Evolutionary conservation across 2,888 invertebrate species (phyloP), one percentile per base, ranked within the genome.

Genomic region (Agrilus cyanescens): DNA sequence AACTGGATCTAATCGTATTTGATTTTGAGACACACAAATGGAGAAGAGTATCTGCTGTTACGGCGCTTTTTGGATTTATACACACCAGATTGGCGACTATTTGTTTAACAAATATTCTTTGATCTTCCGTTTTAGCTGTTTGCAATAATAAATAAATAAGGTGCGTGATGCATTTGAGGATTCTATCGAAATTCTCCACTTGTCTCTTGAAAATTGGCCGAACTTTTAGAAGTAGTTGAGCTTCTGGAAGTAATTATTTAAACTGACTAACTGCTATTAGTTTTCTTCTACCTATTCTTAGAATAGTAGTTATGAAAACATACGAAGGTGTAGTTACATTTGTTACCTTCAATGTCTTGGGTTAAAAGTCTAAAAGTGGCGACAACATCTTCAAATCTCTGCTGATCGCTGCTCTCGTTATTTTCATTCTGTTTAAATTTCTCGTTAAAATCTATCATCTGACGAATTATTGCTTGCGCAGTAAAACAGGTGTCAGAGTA

Each of bases 401-500:
- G 78, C 34, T 72, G 66, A 47, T 69, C 71, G 40, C 67, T 66
- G 37, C 73, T 68, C 52, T 68, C 67, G 52, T 62, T 62, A 51
- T 66, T 64, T n/a, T 67, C 60, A 34, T 68, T 68, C 53, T 72
- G 72, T 45, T 71, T 65, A 14, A 72, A 72, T 50, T 78, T 78
- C 47, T 72, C 73, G 55, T 76, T 74, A 55, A 80, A 72, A 65
- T 84, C 84, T 53, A 89, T 73, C 78, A 88, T 83, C 47, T 90
- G 74, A 53, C 87, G 77, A 46, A 90, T 85, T 40, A 93, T 70
- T 15, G 90, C 88, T 69, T 88, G 84, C 45, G 87, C 85, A 41
- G 87, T 81, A 66, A 87, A 89, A 62, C 85, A 82, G 36, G 90
- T 85, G 67, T 91, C 91, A 46, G 80, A 76, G 62, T 74, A 74